A percentile compares a stretch with the other conserved stretches of the same genome.
Conservation (phyloP, 2,113 vertebrate genomes). For the Agelaius tricolor region DNA sequence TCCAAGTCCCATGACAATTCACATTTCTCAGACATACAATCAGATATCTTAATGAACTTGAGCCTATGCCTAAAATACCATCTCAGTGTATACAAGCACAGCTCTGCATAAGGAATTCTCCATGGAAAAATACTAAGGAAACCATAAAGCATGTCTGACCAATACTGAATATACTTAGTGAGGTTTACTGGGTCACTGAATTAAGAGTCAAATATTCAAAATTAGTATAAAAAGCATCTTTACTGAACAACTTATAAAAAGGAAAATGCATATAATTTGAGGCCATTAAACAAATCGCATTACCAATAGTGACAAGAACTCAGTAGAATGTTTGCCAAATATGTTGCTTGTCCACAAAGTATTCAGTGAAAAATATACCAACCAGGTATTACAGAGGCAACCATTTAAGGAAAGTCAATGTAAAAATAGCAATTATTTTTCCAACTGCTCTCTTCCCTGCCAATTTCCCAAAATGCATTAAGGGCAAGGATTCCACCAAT, state of each 20-base stretch:
- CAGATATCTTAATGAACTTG: not conserved
- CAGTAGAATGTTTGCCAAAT: not conserved
- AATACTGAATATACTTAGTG: not conserved
- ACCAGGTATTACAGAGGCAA: not conserved
- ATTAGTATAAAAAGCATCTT: constrained; percentile 34
- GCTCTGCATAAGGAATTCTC: not conserved
- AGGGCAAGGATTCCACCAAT: not conserved
- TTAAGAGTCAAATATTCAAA: not conserved
- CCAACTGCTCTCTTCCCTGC: not conserved
- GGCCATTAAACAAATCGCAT: not conserved
- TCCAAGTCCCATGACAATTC: not conserved
- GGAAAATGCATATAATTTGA: not conserved
- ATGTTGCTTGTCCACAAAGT: not conserved
- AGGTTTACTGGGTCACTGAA: not conserved
- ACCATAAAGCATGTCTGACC: not conserved
- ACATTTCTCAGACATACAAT: not conserved
- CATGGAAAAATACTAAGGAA: not conserved
- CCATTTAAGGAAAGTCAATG: not conserved
- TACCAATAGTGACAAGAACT: not conserved
- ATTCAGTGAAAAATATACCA: not conserved
- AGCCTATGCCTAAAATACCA: not conserved
- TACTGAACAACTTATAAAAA: constrained; percentile 20
- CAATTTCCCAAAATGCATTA: not conserved
- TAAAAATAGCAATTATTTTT: not conserved
- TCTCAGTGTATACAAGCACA: rapidly evolving